Conservation (phyloP, 2,113 vertebrate genomes). For the Pipa parva region DNA sequence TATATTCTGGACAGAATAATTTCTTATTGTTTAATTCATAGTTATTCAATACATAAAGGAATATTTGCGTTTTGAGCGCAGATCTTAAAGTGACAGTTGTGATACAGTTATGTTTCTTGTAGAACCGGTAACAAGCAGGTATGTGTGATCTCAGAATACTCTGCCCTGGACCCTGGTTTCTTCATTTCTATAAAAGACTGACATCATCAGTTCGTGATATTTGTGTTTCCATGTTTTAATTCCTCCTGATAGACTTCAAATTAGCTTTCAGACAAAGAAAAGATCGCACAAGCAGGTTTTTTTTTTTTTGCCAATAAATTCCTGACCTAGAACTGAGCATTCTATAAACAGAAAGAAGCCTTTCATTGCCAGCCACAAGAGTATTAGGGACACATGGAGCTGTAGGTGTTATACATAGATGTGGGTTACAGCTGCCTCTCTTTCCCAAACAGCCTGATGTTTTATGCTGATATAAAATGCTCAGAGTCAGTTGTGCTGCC, state of each 20-base stretch:
- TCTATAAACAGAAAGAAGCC: conserved; percentile 8
- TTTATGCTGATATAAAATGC: conserved; percentile 18
- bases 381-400: conserved; percentile 5
- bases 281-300: conserved; percentile 20
- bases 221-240: conserved; percentile 26
- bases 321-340: conserved; percentile 30
- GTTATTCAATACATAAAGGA: too few species aligned
- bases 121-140: conserved; percentile 24
- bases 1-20: too few species aligned
- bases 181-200: conserved; percentile 38
- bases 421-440: neutral
- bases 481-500: neutral
- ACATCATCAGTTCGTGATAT: too few species aligned
- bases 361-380: conserved; percentile 20
- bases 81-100: conserved; percentile 24
- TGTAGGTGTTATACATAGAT: conserved; percentile 9
- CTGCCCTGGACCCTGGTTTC: conserved; percentile 20
- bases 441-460: neutral
- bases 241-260: conserved; percentile 27
- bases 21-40: too few species aligned
- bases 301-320: conserved; percentile 19
- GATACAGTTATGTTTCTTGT: too few species aligned
- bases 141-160: conserved; percentile 14
- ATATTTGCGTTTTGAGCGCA: too few species aligned
- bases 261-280: conserved; percentile 32